These are phyloP conservation scores for Himantopus leucocephalus DNA, from an alignment of 2,113 vertebrate species.

Conservation along the genomic window DNA sequence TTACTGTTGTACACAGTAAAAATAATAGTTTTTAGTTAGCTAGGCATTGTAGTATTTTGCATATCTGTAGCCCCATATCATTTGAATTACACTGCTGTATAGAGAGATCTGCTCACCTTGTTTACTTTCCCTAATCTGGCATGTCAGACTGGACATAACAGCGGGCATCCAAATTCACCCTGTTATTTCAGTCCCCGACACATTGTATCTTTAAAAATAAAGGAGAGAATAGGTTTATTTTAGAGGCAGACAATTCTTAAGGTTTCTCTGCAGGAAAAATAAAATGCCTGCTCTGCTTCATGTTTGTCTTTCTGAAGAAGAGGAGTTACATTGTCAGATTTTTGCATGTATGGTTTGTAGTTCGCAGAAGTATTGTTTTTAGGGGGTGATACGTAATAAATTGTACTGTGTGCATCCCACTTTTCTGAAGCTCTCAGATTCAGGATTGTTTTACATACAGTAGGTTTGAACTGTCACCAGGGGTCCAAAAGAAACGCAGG, in stretches of 20 bases:
- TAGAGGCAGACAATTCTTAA: background rate
- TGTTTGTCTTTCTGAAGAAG: background rate
- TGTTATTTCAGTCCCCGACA: background rate
- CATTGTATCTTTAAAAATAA: background rate
- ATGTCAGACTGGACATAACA: background rate
- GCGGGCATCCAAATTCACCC: background rate
- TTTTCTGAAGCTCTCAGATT: background rate
- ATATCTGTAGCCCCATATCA: rapidly evolving
- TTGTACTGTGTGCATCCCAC: background rate
- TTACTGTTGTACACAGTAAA: background rate
- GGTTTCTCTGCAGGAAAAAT: background rate
- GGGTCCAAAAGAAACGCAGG: background rate
- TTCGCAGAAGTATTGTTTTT: background rate
- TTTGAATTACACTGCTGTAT: background rate
- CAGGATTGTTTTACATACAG: background rate
- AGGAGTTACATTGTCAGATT: background rate
- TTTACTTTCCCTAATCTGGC: background rate
- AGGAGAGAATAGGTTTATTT: background rate
- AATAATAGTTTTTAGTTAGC: background rate
- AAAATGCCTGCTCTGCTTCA: background rate
- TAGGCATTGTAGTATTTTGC: background rate
- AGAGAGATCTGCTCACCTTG: background rate
- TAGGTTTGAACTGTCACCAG: background rate
- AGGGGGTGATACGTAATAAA: rapidly evolving
- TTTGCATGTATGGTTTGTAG: background rate